These are phyloP conservation scores for Holothuria leucospilota DNA, from an alignment of 53 echinoderm and acorn worm species.

Conservation along the genomic window DNA sequence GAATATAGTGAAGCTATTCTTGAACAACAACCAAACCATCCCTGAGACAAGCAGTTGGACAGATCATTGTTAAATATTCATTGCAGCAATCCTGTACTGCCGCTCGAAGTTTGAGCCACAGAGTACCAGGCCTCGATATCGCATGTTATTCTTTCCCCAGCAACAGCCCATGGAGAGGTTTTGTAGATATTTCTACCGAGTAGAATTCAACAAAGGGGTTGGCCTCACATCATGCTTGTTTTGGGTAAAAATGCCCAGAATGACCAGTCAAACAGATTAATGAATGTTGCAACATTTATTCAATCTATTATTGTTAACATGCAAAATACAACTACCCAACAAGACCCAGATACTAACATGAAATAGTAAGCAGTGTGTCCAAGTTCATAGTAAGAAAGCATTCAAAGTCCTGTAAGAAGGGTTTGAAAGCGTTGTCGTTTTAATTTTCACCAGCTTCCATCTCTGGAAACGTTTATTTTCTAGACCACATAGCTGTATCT, in stretches of 20 bases:
- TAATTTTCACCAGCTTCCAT: too few species aligned
- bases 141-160: not conserved
- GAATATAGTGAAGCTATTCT: slow-evolving; percentile 56
- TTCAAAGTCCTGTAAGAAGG: slow-evolving; percentile 43
- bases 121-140: slow-evolving; percentile 19
- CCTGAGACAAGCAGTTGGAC: slow-evolving; percentile 52
- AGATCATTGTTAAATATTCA: slow-evolving; percentile 66
- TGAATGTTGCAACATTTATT: not conserved
- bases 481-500: too few species aligned
- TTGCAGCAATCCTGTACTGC: slow-evolving; percentile 1
- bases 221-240: too few species aligned
- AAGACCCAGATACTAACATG: not conserved
- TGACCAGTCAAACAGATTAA: not conserved
- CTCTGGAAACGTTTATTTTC: too few species aligned
- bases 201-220: slow-evolving; percentile 68
- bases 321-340: not conserved
- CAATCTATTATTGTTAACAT: not conserved
- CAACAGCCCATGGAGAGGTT: slow-evolving; percentile 26
- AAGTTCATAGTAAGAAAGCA: too few species aligned
- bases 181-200: slow-evolving; percentile 48
- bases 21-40: slow-evolving; percentile 48
- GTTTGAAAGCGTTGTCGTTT: slow-evolving; percentile 67
- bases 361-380: not conserved
- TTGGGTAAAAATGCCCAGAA: slow-evolving; percentile 58
- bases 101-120: slow-evolving; percentile 9